phyloP scores from a whole-genome alignment of 2,113 vertebrate genomes.

The Brachyistius frenatus region DNA sequence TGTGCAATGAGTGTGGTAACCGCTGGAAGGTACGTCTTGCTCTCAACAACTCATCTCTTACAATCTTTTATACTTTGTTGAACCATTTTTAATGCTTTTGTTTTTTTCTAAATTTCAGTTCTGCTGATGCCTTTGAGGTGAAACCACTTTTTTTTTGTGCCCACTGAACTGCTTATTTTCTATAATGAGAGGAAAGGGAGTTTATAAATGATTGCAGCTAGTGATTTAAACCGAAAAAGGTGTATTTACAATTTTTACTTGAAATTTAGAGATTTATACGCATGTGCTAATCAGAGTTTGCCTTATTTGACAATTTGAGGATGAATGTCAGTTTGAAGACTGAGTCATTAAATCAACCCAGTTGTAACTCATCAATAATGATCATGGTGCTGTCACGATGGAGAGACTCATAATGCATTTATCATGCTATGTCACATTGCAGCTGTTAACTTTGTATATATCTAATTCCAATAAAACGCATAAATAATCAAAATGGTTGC shows the following conservation, averaged over 20 bases:
- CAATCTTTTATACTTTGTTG: neutral
- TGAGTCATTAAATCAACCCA: slow-evolving; percentile 24
- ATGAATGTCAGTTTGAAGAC: slow-evolving; percentile 41
- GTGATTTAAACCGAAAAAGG: slow-evolving; percentile 49
- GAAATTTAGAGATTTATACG: slow-evolving; percentile 67
- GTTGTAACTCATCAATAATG: slow-evolving; percentile 11
- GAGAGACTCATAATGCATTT: slow-evolving; percentile 13
- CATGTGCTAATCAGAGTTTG: slow-evolving; percentile 57
- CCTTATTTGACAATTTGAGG: slow-evolving; percentile 28
- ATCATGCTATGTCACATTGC: slow-evolving; percentile 29
- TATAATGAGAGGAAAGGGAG: slow-evolving; percentile 30
- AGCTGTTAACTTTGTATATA: slow-evolving; percentile 66
- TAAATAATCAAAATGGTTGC: slow-evolving; percentile 8
- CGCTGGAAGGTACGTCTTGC: slow-evolving; percentile 95
- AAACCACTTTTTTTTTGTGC: slow-evolving; percentile 23
- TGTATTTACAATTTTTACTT: slow-evolving; percentile 72
- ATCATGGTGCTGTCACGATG: slow-evolving; percentile 40
- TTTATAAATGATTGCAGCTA: slow-evolving; percentile 60
- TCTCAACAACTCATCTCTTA: neutral
- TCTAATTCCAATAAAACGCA: slow-evolving; percentile 52
- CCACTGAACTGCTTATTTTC: slow-evolving; percentile 51
- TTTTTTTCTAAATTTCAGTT: slow-evolving; percentile 76
- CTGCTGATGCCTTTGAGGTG: slow-evolving; percentile 77
- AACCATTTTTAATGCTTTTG: neutral
- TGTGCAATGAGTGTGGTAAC: slow-evolving; percentile 98